A percentile compares a stretch with the other conserved stretches of the same genome.
phyloP scores from a whole-genome alignment of 1,140 invertebrate genomes.

The Drosophila lacteicornis region DNA sequence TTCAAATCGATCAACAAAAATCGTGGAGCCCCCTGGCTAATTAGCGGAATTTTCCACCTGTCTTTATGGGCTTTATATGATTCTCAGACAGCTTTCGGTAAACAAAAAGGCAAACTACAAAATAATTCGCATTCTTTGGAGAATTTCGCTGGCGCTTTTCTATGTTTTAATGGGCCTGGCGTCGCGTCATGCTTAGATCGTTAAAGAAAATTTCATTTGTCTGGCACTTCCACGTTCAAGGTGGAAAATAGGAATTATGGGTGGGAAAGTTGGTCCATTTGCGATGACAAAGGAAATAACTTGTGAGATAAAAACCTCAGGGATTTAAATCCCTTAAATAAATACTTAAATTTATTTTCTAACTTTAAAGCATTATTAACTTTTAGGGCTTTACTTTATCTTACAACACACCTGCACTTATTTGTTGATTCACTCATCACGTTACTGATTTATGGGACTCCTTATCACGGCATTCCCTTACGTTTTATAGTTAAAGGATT shows the following conservation, averaged over 20 bases:
- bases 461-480: background rate
- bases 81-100: constrained; percentile 49
- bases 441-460: background rate
- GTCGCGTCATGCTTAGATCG: constrained; percentile 28
- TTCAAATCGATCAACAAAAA: constrained; percentile 6
- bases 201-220: constrained; percentile 23
- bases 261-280: constrained; percentile 2
- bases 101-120: constrained; percentile 65
- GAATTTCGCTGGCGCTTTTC: constrained; percentile 28
- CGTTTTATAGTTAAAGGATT: background rate
- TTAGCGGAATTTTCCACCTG: constrained; percentile 53
- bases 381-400: background rate
- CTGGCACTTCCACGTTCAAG: constrained; percentile 7
- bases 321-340: background rate
- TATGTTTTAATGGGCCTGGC: constrained; percentile 25
- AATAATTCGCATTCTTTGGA: constrained; percentile 58
- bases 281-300: background rate
- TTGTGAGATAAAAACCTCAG: background rate
- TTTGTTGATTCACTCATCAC: background rate
- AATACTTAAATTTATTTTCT: too few species aligned
- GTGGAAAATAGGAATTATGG: constrained; percentile 4
- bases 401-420: background rate
- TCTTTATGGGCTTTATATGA: constrained; percentile 46
- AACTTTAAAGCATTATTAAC: background rate
- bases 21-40: background rate